Evolutionary conservation across 2,113 vertebrate genomes (phyloP), one percentile per base, ranked within the genome.

Genomic region (human (Homo sapiens)): DNA sequence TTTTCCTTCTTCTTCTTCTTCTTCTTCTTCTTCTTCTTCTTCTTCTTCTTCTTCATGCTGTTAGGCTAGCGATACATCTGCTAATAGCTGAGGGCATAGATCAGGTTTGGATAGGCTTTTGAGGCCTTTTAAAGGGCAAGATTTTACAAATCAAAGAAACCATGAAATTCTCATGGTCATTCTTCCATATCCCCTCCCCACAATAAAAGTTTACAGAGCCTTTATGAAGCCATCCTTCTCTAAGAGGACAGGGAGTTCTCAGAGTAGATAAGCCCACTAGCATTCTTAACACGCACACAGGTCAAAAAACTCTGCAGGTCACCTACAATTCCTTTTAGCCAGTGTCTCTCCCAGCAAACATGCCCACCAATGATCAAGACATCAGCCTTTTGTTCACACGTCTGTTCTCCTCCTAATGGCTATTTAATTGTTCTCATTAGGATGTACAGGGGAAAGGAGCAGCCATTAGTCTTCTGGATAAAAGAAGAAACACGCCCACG

Each of bases 391-490:
- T 82, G 85, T 93, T 89, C 96, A 95, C 82, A 93, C 8, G 35
- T 91, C 89, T 68, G 45, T 81, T 89, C 94, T 66, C 43, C 85
- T 80, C 83, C 45, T 94, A 93, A 96, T 87, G 86, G 92, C 66
- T 55, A 79, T 76, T 96, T 96, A 95, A 97, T 96, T 92, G 83
- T 95, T 91, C 82, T 97, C 96, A 81, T 97, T 96, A 96, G 94
- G 75, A 87, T 40, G 20, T 70, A 75, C 73, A 40, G 70, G 72
- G 66, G 52, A 89, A 92, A 84, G 83, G 40, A 96, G 83, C 30
- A 81, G 64, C 52, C 93, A 78, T 92, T 48, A 73, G 94, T 80
- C 91, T 96, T 89, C 73, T 4, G 20, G 72, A 95, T 80, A 89
- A 93, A 88, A 91, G 94, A 85, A 94, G 88, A 90, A 95, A 85